Conservation (phyloP, 2,888 invertebrate genomes). For the Coenonympha arcania region DNA sequence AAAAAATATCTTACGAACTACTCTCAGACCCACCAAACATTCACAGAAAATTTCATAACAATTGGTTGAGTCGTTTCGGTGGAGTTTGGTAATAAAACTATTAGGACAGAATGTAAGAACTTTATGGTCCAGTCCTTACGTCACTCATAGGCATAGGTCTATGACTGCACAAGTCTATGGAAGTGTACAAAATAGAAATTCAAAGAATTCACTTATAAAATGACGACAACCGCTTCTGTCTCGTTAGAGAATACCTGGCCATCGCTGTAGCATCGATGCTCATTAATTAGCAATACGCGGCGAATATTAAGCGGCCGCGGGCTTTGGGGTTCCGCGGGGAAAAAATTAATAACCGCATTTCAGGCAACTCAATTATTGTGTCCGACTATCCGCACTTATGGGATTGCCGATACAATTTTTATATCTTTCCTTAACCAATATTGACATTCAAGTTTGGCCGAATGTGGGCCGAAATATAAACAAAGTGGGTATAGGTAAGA, state of each 20-base stretch:
- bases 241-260: slow-evolving; percentile 18
- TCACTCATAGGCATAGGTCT: too few species aligned
- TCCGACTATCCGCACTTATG: background rate
- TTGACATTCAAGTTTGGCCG: too few species aligned
- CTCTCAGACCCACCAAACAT: too few species aligned
- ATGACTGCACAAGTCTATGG: background rate
- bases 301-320: slow-evolving; percentile 26
- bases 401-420: background rate
- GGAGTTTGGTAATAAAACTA: too few species aligned
- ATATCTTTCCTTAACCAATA: background rate
- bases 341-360: slow-evolving; percentile 24
- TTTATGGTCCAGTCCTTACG: too few species aligned
- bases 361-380: slow-evolving; percentile 34
- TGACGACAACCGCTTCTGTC: slow-evolving; percentile 1
- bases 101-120: too few species aligned
- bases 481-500: too few species aligned
- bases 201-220: background rate
- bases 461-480: too few species aligned
- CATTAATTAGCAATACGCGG: slow-evolving; percentile 12
- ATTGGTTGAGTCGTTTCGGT: too few species aligned
- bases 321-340: background rate
- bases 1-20: too few species aligned
- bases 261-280: slow-evolving; percentile 16
- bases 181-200: background rate
- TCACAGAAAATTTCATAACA: too few species aligned